Evolutionary conservation across 2,113 vertebrate species (phyloP), one percentile per base, ranked within the genome.

Genomic region (Rhineura floridana): DNA sequence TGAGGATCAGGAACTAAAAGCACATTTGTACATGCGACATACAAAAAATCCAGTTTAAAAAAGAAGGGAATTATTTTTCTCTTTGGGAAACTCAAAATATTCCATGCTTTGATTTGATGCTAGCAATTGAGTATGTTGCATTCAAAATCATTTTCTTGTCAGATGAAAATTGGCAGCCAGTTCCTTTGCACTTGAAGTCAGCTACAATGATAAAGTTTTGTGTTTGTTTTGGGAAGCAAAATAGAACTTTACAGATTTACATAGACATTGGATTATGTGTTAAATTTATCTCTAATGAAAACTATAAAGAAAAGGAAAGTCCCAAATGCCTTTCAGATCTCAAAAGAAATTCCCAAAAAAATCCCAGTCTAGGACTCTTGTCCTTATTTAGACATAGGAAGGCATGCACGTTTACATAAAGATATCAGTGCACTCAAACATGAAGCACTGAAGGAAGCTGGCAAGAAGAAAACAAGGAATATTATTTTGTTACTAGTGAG

Each of bases 301-400:
- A 67, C 28, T 39, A 86, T 94, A 90, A 88, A 91, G 86, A 91
- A 90, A 78, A 2, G 36, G 59, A 85, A 78, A 91, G 85, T 91
- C 86, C 91, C 85, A 85, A 65, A 59, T 86, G 82, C 88, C 21
- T 62, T 72, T 84, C 12, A 88, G 90, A 70, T 86, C 86, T 86
- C 44, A 83, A 90, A 92, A 94, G 90, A 94, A 90, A 93, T 89
- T 17, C 6, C 93, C 89, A 93, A 94, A 94, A 90, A 73, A 59
- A 86, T 91, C 77, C 83, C 93, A 91, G 91, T 78, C 83, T 92
- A 39, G 21, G 52, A 91, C 80, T 84, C 90, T 88, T 63, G 81
- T 85, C 83, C 70, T 90, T 90, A 25, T 91, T 93, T 94, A 95
- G 89, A 93, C 91, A 93, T 81, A 93, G 93, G 94, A 94, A 95